Evolutionary conservation across 2,113 vertebrate genomes (phyloP), one percentile per base, ranked within the genome.

Genomic region (Bombycilla garrulus): DNA sequence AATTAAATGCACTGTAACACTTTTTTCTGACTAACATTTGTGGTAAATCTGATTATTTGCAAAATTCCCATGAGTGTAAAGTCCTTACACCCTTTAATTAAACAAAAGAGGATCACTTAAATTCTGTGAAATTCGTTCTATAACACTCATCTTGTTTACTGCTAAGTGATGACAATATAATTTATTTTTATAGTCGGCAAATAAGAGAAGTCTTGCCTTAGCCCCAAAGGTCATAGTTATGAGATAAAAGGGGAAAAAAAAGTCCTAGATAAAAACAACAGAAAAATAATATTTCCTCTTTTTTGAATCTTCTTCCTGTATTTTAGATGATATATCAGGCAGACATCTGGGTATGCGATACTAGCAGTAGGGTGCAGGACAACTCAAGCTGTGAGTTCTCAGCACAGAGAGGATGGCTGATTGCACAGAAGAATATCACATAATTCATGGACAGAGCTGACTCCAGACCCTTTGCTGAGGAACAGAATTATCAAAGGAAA

Each of bases 331-430:
- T 66, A 13, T 50, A 72, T 90, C 91, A 77, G 78, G 86, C 71
- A 77, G 91, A 95, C 92, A 93, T 88, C 90, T 96, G 92, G 54
- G 38, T 92, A 44, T 81, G 60, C 78, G 81, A 57, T 79, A 31
- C 29, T 66, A 95, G 58, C 84, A 77, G 91, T 87, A 89, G 90
- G 85, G 84, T 94, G 81, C 81, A 92, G 89, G 61, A 69, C 89
- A 92, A 44, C 50, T 85, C 94, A 93, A 92, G 89, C 93, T 95
- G 94, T 85, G 94, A 92, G 40, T 72, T 85, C 84, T 90, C 91
- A 91, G 78, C 87, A 47, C 47, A 58, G 66, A 91, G 77, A 87
- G 66, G 33, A 85, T 77, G 90, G 62, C 33, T 97, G 91, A 77
- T 58, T 95, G 84, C 71, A 79, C 81, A 64, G 62, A 80, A 91